phyloP scores from a whole-genome alignment of 1,140 invertebrate genomes.

The Platorchestia sp. region DNA sequence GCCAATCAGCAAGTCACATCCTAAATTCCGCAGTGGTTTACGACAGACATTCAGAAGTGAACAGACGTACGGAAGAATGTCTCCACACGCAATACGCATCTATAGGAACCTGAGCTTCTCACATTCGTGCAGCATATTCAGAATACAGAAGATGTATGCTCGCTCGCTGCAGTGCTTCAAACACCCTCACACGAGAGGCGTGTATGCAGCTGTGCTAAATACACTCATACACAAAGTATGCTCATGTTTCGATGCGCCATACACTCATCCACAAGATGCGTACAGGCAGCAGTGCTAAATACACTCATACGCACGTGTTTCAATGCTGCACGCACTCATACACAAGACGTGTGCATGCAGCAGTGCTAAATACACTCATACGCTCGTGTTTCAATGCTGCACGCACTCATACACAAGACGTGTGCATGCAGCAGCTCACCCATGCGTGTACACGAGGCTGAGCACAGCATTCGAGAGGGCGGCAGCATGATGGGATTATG shows the following conservation, averaged over 20 bases:
- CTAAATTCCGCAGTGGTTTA: no score
- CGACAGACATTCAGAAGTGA: no score
- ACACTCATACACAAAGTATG: background rate
- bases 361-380: background rate
- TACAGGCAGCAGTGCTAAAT: background rate
- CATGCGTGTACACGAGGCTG: no score
- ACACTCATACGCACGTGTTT: background rate
- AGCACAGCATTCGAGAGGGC: background rate
- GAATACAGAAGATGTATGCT: background rate
- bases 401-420: background rate
- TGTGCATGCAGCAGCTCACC: background rate
- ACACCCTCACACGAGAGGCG: background rate
- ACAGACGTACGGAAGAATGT: no score
- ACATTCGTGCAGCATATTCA: no score
- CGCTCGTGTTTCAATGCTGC: background rate
- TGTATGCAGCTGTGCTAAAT: no score
- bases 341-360: background rate
- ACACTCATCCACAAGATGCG: background rate
- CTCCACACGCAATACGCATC: background rate
- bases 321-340: background rate
- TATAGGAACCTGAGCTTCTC: background rate
- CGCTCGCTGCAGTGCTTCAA: background rate
- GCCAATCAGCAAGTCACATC: background rate
- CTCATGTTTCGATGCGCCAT: background rate
- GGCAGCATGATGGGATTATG: constrained; percentile 9